These are phyloP conservation scores for Porites australiensis DNA, from an alignment of 64 coral and sea anemone genomes.

Conservation along the genomic window DNA sequence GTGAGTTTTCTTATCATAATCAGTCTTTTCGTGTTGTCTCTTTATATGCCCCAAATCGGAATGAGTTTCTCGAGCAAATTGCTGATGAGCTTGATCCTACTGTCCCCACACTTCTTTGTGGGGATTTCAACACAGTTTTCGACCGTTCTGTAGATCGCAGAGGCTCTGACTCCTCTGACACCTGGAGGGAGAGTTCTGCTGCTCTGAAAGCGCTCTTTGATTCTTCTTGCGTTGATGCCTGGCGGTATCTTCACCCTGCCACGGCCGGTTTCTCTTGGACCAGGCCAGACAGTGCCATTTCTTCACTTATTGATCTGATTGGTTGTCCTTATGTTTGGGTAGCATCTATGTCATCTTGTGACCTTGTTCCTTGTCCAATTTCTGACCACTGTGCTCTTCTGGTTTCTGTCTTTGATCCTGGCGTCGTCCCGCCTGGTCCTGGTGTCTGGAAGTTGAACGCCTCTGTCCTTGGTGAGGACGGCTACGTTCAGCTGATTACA, in stretches of 20 bases:
- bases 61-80: neutral
- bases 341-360: neutral
- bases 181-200: neutral
- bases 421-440: neutral
- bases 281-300: neutral
- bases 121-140: slow-evolving; percentile 12
- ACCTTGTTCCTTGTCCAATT: slow-evolving; percentile 9
- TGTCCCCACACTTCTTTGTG: neutral
- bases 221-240: slow-evolving; percentile 2
- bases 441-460: slow-evolving; percentile 62
- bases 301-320: slow-evolving; percentile 56
- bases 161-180: neutral
- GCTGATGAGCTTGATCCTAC: neutral
- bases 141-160: neutral
- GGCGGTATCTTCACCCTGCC: slow-evolving; percentile 17
- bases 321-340: slow-evolving; percentile 6
- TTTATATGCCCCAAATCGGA: slow-evolving; percentile 7
- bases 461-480: slow-evolving; percentile 23
- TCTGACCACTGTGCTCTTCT: slow-evolving; percentile 50
- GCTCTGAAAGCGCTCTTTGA: neutral
- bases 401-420: slow-evolving; percentile 10
- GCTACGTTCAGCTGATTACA: slow-evolving; percentile 21
- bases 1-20: neutral
- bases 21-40: neutral
- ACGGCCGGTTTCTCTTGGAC: slow-evolving; percentile 17